Base-by-base conservation (phyloP, 2,113 vertebrate species). In the Saguinus imperator region DNA sequence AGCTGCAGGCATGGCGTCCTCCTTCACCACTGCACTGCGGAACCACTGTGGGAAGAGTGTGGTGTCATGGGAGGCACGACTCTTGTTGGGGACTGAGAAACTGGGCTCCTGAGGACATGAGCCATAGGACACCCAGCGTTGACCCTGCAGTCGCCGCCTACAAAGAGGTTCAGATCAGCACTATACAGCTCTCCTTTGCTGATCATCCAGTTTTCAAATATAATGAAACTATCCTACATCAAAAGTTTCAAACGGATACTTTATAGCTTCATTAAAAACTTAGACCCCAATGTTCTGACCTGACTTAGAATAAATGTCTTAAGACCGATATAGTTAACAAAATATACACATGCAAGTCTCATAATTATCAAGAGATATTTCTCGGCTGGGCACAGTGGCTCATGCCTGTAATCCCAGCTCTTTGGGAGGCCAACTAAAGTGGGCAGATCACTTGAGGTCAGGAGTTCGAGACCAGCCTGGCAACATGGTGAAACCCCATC, bases 21-120 rank as follows among this genome's bases (percentile, higher is more conserved):
- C 99, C 98, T 99, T 99, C 98, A 99, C 98, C 96, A 99, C 99
- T 0, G 99, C 99, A 1, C 99, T 99, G 96, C 99, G 99, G 97
- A 99, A 99, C 99, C 99, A 99, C 99, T 99, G 98, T 18, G 70
- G 72, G 82, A 89, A 96, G 73, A 91, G 8, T 57, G 43, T 29
- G 10, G 70, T 17, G 23, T 58, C 48, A 68, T 11, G 1, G 55
- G 8, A 73, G 66, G 52, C 29, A 11, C 1, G 23, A 29, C 48
- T 48, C 35, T 32, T 43, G 23, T 17, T 25, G 25, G 48, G 81
- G 23, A 82, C 76, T 3, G 8, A 68, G 48, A 52, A 35, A 4
- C n/a, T 48, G 17, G 1, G 2, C 21, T 14, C 13, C 16, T 0
- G 35, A 14, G n/a, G 37, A 52, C 45, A 58, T 35, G 11, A 52